Percentiles rank a stretch among this genome's conserved stretches.
Conservation (phyloP, 1,140 invertebrate genomes). For the Ladona fulva region DNA sequence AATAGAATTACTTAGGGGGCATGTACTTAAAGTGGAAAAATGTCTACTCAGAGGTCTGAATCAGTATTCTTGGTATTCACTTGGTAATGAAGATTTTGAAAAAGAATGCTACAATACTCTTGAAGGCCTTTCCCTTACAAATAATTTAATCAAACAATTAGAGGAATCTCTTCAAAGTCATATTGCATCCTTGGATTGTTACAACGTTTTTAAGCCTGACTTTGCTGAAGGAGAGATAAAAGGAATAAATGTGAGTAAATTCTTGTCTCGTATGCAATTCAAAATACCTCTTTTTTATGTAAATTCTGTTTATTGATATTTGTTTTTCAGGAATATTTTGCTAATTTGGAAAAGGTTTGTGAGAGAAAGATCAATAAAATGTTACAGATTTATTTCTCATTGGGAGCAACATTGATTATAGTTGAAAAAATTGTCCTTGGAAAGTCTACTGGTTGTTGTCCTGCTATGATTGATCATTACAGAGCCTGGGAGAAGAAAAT, state of each 20-base stretch:
- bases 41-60: neutral
- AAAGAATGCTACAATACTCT: neutral
- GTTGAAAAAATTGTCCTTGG: conserved; percentile 65
- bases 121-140: neutral
- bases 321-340: conserved; percentile 50
- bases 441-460: conserved; percentile 51
- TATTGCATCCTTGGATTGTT: conserved; percentile 39
- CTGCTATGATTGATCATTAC: conserved; percentile 57
- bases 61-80: neutral
- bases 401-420: conserved; percentile 69
- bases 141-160: neutral
- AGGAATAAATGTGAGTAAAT: neutral
- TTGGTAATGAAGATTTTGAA: neutral
- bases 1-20: neutral
- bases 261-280: neutral
- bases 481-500: conserved; percentile 59
- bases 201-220: conserved; percentile 46
- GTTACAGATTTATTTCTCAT: conserved; percentile 57
- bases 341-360: conserved; percentile 54
- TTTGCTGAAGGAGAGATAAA: neutral
- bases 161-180: neutral
- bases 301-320: conserved; percentile 17
- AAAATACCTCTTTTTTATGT: neutral
- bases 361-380: conserved; percentile 54
- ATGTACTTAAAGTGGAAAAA: neutral